These are phyloP conservation scores for Salminus brasiliensis DNA, from an alignment of 2,113 vertebrate genomes.

Conservation along the genomic window DNA sequence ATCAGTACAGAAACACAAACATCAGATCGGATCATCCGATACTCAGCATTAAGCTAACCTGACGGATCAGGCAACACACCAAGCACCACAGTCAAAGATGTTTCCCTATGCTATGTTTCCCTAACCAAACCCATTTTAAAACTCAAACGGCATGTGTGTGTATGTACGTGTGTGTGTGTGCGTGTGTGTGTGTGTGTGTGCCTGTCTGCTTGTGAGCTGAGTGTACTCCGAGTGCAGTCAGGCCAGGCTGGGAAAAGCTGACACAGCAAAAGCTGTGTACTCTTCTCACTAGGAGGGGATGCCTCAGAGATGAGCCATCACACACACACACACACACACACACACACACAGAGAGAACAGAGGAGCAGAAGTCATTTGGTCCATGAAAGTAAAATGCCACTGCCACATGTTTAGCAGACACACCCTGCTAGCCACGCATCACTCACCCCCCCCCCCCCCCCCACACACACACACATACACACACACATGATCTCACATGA, in stretches of 20 bases:
- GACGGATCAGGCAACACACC: no score
- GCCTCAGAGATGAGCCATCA: conserved; percentile 55
- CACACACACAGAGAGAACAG: not conserved
- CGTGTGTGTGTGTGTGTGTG: conserved; percentile 31
- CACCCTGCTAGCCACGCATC: no score
- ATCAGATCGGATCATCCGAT: no score
- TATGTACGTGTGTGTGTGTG: no score
- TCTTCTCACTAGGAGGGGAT: conserved; percentile 46
- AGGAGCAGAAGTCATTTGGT: not conserved
- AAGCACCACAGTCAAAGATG: no score
- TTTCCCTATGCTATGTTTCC: no score
- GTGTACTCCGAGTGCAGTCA: not conserved
- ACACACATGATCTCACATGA: not conserved
- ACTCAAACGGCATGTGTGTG: no score
- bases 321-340: conserved; percentile 19
- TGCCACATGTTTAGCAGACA: not conserved
- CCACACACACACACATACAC: not conserved
- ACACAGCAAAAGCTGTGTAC: conserved; percentile 52
- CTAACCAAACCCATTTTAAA: no score
- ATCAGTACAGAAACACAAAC: no score
- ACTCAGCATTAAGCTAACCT: no score
- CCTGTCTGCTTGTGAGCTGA: not conserved
- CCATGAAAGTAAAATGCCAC: not conserved
- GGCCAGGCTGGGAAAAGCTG: conserved; percentile 46
- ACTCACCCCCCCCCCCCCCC: no score